Evolutionary conservation across 2,888 invertebrate genomes (phyloP).

Genomic region (Sphaeridia pumilis): DNA sequence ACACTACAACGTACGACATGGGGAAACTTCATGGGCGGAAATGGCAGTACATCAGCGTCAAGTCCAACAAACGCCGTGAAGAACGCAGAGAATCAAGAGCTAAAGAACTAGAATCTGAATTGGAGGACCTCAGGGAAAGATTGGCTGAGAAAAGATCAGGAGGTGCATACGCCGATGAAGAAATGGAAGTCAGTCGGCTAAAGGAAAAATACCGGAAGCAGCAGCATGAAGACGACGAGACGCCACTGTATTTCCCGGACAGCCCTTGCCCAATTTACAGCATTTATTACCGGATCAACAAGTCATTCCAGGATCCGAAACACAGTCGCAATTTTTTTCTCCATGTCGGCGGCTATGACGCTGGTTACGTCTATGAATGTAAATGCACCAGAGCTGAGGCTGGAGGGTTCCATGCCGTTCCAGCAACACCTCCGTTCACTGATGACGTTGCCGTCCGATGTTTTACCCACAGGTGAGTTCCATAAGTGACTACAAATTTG

Average conservation of each 20-base stretch:
- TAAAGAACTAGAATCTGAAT: conserved; percentile 45
- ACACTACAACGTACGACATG: conserved; percentile 19
- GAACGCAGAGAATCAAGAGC: conserved; percentile 49
- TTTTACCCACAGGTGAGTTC: conserved; percentile 47
- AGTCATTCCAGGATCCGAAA: conserved; percentile 36
- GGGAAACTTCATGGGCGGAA: conserved; percentile 29
- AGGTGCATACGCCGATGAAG: conserved; percentile 26
- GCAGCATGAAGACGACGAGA: conserved; percentile 44
- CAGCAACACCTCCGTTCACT: conserved; percentile 45
- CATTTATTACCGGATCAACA: conserved; percentile 42
- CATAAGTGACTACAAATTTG: no score
- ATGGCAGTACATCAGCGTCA: conserved; percentile 44
- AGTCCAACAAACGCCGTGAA: conserved; percentile 50
- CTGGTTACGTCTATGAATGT: conserved; percentile 56
- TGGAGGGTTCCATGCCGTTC: conserved; percentile 42
- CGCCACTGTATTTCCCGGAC: conserved; percentile 46
- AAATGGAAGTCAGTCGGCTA: conserved; percentile 23
- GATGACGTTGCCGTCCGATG: conserved; percentile 50
- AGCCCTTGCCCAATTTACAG: conserved; percentile 49
- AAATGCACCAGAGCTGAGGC: conserved; percentile 38
- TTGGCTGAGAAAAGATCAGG: conserved; percentile 14
- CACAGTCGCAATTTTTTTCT: conserved; percentile 47
- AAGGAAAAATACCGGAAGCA: conserved; percentile 22
- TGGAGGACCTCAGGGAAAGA: conserved; percentile 46
- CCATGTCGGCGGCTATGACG: conserved; percentile 53